These are phyloP conservation scores for Drosophila elegans DNA, from an alignment of 1,140 invertebrate species.

Conservation along the genomic window DNA sequence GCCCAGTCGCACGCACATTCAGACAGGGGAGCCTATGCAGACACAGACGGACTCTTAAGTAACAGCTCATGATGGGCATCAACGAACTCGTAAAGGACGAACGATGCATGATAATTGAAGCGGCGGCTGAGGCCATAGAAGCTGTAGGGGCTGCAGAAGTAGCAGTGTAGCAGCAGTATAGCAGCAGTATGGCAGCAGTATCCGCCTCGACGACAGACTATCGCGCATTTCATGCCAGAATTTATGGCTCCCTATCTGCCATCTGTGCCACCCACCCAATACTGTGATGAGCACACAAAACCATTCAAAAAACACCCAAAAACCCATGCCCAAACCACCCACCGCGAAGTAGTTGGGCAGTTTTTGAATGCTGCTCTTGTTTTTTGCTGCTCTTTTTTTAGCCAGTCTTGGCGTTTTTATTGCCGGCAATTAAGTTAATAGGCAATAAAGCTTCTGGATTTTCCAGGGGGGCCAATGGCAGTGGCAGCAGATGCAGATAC, in stretches of 20 bases:
- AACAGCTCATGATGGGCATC: slow-evolving; percentile 63
- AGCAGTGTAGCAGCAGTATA: background rate
- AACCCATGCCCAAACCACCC: background rate
- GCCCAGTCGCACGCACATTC: slow-evolving; percentile 3
- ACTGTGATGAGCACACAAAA: background rate
- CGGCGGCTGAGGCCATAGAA: slow-evolving; percentile 6
- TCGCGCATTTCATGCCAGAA: slow-evolving; percentile 49
- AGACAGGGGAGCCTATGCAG: background rate
- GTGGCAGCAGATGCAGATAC: slow-evolving; percentile 11
- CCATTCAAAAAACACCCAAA: background rate
- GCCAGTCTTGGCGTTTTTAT: slow-evolving; percentile 64
- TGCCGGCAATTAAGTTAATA: slow-evolving; percentile 74
- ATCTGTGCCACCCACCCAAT: slow-evolving; percentile 18
- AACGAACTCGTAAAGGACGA: slow-evolving; percentile 66
- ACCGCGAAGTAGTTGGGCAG: slow-evolving; percentile 42
- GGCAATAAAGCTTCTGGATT: slow-evolving; percentile 72
- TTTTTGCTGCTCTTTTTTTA: slow-evolving; percentile 29
- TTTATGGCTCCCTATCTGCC: slow-evolving; percentile 43
- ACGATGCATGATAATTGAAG: slow-evolving; percentile 61
- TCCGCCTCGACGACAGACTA: slow-evolving; percentile 20
- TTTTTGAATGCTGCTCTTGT: slow-evolving; percentile 32
- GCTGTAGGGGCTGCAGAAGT: background rate
- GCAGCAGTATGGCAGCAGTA: background rate
- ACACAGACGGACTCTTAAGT: slow-evolving; percentile 44
- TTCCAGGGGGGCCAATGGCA: slow-evolving; percentile 22